Evolutionary conservation across 2,888 invertebrate genomes (phyloP).

Genomic region (Leptinotarsa peninsularis): DNA sequence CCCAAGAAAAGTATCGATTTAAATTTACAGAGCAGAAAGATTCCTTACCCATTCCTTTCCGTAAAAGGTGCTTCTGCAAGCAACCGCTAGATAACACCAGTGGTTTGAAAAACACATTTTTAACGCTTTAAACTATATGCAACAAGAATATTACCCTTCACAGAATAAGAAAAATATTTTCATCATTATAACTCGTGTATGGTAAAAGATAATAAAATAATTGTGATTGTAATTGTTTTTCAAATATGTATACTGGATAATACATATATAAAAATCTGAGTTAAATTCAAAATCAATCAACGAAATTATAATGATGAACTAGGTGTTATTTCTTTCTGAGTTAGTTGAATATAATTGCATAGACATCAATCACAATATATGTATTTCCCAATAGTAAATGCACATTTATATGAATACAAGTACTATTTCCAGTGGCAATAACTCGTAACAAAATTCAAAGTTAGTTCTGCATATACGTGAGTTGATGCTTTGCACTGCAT

Average conservation of each 20-base stretch:
- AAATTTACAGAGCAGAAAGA: neutral
- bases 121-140: too few relatives aligned
- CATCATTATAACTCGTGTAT: too few relatives aligned
- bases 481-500: slow-evolving; percentile 20
- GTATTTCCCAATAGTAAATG: slow-evolving; percentile 1
- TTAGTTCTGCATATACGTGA: slow-evolving; percentile 36
- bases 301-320: neutral
- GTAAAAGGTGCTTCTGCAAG: neutral
- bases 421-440: slow-evolving; percentile 47
- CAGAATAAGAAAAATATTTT: too few relatives aligned
- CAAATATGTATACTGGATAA: too few relatives aligned
- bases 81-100: neutral
- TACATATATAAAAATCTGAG: too few relatives aligned
- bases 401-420: slow-evolving; percentile 26
- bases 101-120: neutral
- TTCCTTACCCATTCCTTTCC: neutral
- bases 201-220: too few relatives aligned
- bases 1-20: neutral
- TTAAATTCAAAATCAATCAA: too few relatives aligned
- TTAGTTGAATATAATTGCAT: neutral
- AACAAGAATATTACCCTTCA: too few relatives aligned
- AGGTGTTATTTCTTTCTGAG: neutral
- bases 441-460: slow-evolving; percentile 44
- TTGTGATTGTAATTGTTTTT: too few relatives aligned
- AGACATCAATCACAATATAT: neutral